These are phyloP conservation scores for Netelia inedita DNA, from an alignment of 2,888 invertebrate species.

Conservation along the genomic window DNA sequence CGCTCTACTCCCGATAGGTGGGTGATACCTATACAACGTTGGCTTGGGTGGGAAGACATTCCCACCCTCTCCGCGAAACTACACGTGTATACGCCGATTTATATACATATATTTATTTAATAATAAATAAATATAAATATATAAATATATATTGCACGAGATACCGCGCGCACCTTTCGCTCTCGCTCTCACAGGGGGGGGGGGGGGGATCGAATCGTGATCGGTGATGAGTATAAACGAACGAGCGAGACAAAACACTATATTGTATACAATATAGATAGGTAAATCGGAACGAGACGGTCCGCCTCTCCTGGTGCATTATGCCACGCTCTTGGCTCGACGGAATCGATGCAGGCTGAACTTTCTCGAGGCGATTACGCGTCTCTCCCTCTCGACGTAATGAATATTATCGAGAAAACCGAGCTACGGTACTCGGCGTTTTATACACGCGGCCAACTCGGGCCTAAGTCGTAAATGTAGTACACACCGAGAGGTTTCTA, in stretches of 20 bases:
- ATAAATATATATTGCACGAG: neutral
- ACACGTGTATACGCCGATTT: neutral
- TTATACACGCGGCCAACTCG: neutral
- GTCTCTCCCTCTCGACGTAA: conserved; percentile 61
- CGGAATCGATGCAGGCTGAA: conserved; percentile 65
- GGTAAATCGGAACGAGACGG: neutral
- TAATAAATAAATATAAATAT: neutral
- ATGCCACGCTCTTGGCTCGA: conserved; percentile 41
- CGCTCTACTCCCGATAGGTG: neutral
- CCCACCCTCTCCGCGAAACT: neutral
- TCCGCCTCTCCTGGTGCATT: conserved; percentile 24
- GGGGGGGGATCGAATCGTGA: conserved; percentile 2
- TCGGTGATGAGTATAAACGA: conserved; percentile 12
- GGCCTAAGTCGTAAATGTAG: conserved; percentile 7
- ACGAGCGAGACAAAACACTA: neutral
- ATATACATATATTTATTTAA: too few relatives aligned
- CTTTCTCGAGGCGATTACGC: conserved; percentile 67
- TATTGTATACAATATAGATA: conserved; percentile 1
- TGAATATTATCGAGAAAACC: conserved; percentile 60
- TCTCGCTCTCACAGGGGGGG: neutral
- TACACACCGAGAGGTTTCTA: conserved; percentile 15
- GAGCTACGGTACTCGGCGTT: too few relatives aligned
- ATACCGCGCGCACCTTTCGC: neutral
- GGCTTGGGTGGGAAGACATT: neutral
- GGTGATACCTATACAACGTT: conserved; percentile 3